phyloP scores from a whole-genome alignment of 2,113 vertebrate genomes.

The Romanogobio albipinnatus region DNA sequence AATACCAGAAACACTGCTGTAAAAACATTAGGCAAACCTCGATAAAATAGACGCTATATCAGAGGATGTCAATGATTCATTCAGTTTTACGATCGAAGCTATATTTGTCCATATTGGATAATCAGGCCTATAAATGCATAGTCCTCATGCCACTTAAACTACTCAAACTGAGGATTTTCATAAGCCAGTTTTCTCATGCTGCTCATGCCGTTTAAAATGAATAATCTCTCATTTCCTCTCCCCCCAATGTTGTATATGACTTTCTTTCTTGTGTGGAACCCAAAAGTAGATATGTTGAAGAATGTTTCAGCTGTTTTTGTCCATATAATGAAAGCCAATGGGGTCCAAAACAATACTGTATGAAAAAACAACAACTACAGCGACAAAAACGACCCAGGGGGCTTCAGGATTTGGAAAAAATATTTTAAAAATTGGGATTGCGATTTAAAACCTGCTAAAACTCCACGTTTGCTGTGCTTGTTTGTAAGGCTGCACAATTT shows the following conservation, averaged over 20 bases:
- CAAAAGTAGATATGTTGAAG: background rate
- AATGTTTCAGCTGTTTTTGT: background rate
- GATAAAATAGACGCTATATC: constrained; percentile 22
- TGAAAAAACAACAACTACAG: no score
- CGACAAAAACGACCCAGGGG: no score
- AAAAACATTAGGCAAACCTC: constrained; percentile 37
- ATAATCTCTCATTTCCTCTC: background rate
- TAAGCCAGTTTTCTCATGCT: background rate
- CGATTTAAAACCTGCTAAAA: background rate
- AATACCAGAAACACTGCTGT: constrained; percentile 24
- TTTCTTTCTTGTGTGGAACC: background rate
- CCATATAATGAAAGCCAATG: background rate
- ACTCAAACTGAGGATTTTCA: background rate
- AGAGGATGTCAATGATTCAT: constrained; percentile 41
- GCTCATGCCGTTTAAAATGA: background rate
- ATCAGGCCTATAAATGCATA: constrained; percentile 14
- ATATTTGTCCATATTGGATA: constrained; percentile 2
- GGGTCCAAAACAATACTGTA: background rate
- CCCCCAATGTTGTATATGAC: background rate
- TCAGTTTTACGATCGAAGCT: constrained; percentile 17
- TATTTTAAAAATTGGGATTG: background rate
- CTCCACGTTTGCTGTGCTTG: no score
- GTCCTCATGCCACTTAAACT: background rate
- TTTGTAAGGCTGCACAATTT: no score
- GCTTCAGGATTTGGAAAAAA: no score